Evolutionary conservation across 2,797 vertebrate species (phyloP).

Genomic region (Myotis daubentonii): DNA sequence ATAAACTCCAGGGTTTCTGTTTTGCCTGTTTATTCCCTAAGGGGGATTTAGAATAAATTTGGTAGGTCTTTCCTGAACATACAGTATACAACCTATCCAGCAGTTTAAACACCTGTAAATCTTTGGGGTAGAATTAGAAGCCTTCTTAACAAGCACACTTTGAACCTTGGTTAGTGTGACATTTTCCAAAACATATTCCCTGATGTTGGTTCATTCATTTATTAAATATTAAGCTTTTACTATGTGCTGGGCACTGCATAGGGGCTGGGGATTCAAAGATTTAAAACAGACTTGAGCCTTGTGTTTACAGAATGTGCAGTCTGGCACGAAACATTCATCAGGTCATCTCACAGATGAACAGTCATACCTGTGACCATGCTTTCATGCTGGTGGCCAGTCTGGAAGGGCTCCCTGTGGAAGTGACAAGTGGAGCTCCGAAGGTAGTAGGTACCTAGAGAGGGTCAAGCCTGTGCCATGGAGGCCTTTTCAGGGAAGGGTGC

Average conservation of each 20-base stretch:
- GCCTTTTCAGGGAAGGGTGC: not conserved
- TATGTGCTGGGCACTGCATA: not conserved
- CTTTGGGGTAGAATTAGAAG: not conserved
- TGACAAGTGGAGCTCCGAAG: accelerated
- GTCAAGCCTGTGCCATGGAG: not conserved
- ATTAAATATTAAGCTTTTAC: not conserved
- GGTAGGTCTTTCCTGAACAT: not conserved
- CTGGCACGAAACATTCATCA: not conserved
- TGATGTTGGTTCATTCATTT: not conserved
- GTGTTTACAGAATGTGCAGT: not conserved
- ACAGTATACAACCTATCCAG: not conserved
- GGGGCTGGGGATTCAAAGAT: constrained; percentile 6
- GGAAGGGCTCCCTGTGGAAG: not conserved
- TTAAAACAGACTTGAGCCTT: not conserved
- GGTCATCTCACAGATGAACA: not conserved
- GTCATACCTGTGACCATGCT: not conserved
- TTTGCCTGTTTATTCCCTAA: not conserved
- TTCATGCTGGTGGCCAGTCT: not conserved
- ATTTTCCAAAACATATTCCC: not conserved
- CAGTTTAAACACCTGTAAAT: constrained; percentile 39
- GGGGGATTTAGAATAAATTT: not conserved
- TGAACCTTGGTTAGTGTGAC: not conserved
- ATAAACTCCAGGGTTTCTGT: not conserved
- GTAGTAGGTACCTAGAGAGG: not conserved
- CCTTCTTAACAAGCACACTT: constrained; percentile 15